Evolutionary conservation across 2,113 vertebrate genomes (phyloP).

Genomic region (Cyanoramphus novaezelandiae): DNA sequence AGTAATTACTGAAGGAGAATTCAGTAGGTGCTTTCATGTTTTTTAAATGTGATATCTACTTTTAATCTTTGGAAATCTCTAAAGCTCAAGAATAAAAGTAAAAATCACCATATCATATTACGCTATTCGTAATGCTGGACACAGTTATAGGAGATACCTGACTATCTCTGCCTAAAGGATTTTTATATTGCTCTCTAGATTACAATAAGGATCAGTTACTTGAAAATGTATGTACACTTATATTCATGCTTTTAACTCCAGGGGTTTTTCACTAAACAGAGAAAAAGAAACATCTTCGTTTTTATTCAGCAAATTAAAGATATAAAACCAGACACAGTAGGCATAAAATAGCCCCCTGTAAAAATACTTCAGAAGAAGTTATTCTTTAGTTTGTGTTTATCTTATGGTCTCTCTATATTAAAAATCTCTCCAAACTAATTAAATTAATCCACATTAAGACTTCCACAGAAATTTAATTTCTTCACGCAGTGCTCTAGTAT

Average conservation of each 20-base stretch:
- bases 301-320: background rate
- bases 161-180: background rate
- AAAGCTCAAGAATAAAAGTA: background rate
- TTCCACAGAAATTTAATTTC: background rate
- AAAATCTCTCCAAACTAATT: background rate
- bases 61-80: background rate
- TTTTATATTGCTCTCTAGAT: background rate
- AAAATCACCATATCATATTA: background rate
- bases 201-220: background rate
- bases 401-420: background rate
- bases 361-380: background rate
- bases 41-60: background rate
- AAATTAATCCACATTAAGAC: background rate
- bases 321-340: background rate
- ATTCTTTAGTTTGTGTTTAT: background rate
- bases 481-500: background rate
- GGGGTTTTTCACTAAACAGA: background rate
- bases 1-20: background rate
- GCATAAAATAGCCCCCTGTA: background rate
- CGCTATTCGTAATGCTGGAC: background rate
- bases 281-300: background rate
- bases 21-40: background rate
- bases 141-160: background rate
- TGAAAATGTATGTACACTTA: background rate
- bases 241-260: background rate